phyloP scores from a whole-genome alignment of 2,797 vertebrate genomes.

The Betta splendens region DNA sequence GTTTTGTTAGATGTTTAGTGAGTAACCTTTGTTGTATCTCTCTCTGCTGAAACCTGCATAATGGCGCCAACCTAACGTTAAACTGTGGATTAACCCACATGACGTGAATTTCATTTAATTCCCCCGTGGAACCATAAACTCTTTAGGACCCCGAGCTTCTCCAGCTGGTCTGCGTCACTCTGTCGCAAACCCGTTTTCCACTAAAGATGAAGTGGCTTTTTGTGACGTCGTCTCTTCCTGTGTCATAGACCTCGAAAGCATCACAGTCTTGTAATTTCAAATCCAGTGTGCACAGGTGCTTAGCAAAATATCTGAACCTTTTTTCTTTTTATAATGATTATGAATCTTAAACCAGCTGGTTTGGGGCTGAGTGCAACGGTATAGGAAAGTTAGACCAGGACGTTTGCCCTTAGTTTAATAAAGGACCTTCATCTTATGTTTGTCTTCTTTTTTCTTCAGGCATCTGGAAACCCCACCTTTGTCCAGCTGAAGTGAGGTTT shows the following conservation, averaged over 20 bases:
- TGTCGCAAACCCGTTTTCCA: background rate
- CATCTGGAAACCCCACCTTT: constrained; percentile 74
- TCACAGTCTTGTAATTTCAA: background rate
- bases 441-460: constrained; percentile 51
- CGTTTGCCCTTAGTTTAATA: no score
- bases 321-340: background rate
- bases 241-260: background rate
- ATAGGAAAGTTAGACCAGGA: background rate
- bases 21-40: constrained; percentile 81
- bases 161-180: background rate
- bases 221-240: background rate
- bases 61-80: constrained; percentile 14
- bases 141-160: background rate
- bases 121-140: no score
- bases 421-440: no score
- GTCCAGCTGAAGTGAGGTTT: constrained; percentile 77
- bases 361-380: background rate
- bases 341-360: background rate
- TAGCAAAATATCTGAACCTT: background rate
- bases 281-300: background rate
- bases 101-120: no score
- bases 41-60: constrained; percentile 28
- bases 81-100: constrained; percentile 8
- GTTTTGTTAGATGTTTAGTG: constrained; percentile 94
- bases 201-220: background rate